Conservation (phyloP, 2,113 vertebrate species). For the Anthoscopus minutus region DNA sequence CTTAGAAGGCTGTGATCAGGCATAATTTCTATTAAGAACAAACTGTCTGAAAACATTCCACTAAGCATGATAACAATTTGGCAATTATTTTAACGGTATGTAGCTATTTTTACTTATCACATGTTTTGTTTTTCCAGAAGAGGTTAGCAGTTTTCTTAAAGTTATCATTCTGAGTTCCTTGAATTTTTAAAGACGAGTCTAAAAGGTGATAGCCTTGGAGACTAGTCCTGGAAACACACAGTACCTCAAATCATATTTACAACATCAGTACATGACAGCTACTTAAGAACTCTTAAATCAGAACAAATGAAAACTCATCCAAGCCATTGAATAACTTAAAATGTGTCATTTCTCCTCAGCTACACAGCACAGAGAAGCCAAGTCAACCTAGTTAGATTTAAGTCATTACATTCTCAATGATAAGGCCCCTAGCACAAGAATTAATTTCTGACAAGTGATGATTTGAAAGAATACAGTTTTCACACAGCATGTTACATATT, state of each 20-base stretch:
- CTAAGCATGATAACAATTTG: not conserved
- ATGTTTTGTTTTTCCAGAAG: not conserved
- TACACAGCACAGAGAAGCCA: not conserved
- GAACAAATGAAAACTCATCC: not conserved
- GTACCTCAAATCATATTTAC: not conserved
- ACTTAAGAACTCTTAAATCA: not conserved
- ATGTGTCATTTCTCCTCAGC: not conserved
- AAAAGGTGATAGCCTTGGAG: not conserved
- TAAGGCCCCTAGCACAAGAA: not conserved
- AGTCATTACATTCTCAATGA: not conserved
- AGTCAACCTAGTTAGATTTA: not conserved
- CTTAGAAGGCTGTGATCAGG: not conserved
- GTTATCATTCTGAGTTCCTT: not conserved
- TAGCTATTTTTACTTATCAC: not conserved
- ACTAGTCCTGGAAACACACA: not conserved
- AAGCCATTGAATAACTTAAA: not conserved
- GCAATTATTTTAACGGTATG: not conserved
- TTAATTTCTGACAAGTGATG: slow-evolving; percentile 19
- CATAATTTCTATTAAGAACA: not conserved
- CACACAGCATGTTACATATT: slow-evolving; percentile 20
- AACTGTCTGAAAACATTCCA: not conserved
- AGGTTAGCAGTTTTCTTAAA: not conserved
- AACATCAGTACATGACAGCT: not conserved
- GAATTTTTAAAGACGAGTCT: not conserved
- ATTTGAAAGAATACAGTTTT: slow-evolving; percentile 13